Evolutionary conservation across 2,797 vertebrate species (phyloP).

Genomic region (Sebastes elongatus): DNA sequence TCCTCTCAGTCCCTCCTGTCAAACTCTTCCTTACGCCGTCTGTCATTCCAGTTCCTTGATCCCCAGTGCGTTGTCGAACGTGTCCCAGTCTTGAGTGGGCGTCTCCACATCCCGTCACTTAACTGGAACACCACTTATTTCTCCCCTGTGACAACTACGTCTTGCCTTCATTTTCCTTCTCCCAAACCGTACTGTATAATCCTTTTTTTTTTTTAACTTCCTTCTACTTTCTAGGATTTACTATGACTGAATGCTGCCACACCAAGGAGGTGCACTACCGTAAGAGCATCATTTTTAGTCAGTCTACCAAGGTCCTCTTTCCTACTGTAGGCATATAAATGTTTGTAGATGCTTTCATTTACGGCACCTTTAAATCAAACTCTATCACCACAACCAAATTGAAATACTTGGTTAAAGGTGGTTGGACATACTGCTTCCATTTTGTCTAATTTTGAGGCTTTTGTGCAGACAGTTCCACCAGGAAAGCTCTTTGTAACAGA

Average conservation of each 20-base stretch:
- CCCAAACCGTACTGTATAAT: background rate
- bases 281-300: too few relatives aligned
- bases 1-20: slow-evolving; percentile 55
- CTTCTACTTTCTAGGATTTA: slow-evolving; percentile 8
- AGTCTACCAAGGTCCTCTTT: too few relatives aligned
- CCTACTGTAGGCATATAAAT: too few relatives aligned
- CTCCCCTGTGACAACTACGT: slow-evolving; percentile 31
- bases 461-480: background rate
- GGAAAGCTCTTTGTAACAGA: background rate
- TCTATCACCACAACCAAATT: background rate
- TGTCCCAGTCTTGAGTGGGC: slow-evolving; percentile 61
- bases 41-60: slow-evolving; percentile 52
- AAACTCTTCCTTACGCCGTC: slow-evolving; percentile 39
- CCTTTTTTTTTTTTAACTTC: background rate
- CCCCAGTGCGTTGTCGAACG: slow-evolving; percentile 50
- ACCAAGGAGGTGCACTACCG: background rate
- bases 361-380: background rate
- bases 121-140: slow-evolving; percentile 39
- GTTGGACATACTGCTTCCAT: background rate
- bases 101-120: slow-evolving; percentile 63
- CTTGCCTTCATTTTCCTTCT: slow-evolving; percentile 10
- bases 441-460: background rate
- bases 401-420: too few relatives aligned
- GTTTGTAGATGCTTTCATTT: too few relatives aligned
- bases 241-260: background rate